A percentile compares a stretch with the other conserved stretches of the same genome.
Evolutionary conservation across 2,888 invertebrate species (phyloP).

Genomic region (Scotopteryx bipunctaria): DNA sequence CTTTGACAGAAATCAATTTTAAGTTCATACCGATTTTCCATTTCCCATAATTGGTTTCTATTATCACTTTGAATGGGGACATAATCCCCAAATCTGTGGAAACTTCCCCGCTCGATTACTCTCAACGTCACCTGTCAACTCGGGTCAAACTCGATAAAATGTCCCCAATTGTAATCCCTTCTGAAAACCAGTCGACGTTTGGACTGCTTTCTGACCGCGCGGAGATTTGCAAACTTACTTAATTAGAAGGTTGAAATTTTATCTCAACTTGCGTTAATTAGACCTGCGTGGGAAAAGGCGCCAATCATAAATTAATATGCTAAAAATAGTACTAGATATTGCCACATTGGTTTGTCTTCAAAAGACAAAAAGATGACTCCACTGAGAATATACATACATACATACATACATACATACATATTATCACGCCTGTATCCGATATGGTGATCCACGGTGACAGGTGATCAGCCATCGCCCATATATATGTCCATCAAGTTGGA

Average conservation of each 20-base stretch:
- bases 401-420: too few relatives aligned
- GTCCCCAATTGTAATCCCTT: conserved; percentile 32
- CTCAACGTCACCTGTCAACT: conserved; percentile 42
- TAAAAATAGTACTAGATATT: too few relatives aligned
- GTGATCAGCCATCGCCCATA: too few relatives aligned
- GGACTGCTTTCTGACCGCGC: conserved; percentile 21
- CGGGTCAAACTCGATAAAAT: conserved; percentile 37
- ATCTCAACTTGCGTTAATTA: conserved; percentile 23
- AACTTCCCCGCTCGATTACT: conserved; percentile 39
- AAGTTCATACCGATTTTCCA: not conserved
- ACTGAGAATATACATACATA: too few relatives aligned
- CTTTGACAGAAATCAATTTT: conserved; percentile 1
- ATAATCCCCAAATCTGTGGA: conserved; percentile 39
- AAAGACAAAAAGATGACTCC: too few relatives aligned
- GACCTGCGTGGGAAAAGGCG: not conserved
- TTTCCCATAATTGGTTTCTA: conserved; percentile 13
- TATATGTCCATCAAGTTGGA: too few relatives aligned
- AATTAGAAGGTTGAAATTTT: conserved; percentile 33
- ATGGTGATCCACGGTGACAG: too few relatives aligned
- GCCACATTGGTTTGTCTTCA: too few relatives aligned
- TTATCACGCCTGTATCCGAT: too few relatives aligned
- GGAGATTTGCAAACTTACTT: conserved; percentile 32
- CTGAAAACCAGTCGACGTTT: conserved; percentile 30
- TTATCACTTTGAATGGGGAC: conserved; percentile 6
- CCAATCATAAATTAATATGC: too few relatives aligned